Base-by-base conservation (phyloP, 2,113 vertebrate species). In the Poeciliopsis prolifica region DNA sequence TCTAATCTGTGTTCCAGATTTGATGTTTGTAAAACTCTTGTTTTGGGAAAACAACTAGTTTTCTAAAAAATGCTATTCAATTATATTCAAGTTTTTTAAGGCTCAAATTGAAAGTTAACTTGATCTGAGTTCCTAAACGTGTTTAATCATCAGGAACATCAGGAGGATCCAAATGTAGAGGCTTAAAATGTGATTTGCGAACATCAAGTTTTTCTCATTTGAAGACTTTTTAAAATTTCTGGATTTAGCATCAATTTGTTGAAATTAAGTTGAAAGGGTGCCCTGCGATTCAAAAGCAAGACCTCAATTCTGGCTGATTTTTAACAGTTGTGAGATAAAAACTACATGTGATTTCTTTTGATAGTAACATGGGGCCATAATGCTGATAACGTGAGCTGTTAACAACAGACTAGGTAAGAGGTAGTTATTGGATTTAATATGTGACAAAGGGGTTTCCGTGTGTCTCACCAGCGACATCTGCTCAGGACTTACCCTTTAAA, bases 401-500 rank as follows among this genome's bases (percentile, higher is more conserved):
- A 60, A 48, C 68, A 67, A 68, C 74, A 73, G 66, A 76, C 72
- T 10, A 62, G n/a, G 17, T 51, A 44, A 80, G 42, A 24, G 10
- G 60, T 63, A 9, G 66, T 17, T 61, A 61, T 70, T 48, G 15
- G 42, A 29, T 61, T 72, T 78, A 66, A 64, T 75, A 69, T 37
- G 75, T 74, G 82, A 74, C 44, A 61, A 76, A 65, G 44, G 6
- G 44, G 70, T 77, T 75, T 54, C 48, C 51, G 62, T 61, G 76
- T 68, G 78, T 83, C 71, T 87, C 81, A 86, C 85, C 85, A 83
- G 87, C 77, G 75, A 72, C 81, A 74, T 86, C 80, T 77, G 80
- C 86, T 89, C 87, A 89, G 89, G 84, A 87, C 62, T 65, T 88
- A 79, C 78, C 77, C 65, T 84, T 63, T 68, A 72, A 75, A 71